Evolutionary conservation across 1,140 invertebrate genomes (phyloP), one percentile per base, ranked within the genome.

Genomic region (Drosophila burlai): DNA sequence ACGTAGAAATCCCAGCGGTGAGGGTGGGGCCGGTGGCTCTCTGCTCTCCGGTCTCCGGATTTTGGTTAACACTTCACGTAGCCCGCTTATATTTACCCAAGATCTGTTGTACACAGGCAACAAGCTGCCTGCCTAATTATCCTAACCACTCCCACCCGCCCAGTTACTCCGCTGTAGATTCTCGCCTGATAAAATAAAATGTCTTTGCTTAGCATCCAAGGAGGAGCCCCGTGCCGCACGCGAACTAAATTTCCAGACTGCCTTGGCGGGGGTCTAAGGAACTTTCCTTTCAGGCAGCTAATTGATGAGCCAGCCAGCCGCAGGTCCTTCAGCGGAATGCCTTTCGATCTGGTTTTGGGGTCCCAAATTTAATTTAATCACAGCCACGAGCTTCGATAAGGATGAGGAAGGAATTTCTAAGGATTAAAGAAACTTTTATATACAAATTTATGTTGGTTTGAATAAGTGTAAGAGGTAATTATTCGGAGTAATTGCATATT

Each of bases 101-200:
- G 62, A 76, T 76, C 62, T 76, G 73, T 59, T 45, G 29, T 76
- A 50, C 73, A 34, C 67, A 31, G 67, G 46, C 54, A 76, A 64
- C 77, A 58, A 72, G 47, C 59, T 49, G 49, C 38, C 65, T 18
- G 40, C 54, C 61, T 67, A 76, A 76, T 76, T 76, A 76, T 52
- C 63, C 29, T 36, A 45, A 42, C 31, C 47, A 26, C 72, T 38
- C 4, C 46, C 36, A 34, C 13, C 54, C 26, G 36, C 34, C 40
- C 2, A 31, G 31, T 21, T 52, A 5, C 29, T 42, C 4, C 36
- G 6, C 64, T 45, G 54, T 76, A 78, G 66, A 71, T 61, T 73
- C 76, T 71, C 67, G 50, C 26, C 60, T 81, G 83, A 90, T 89
- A 73, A 81, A 81, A 79, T 62, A 66, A 75, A 89, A 84, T 81